Percentiles rank a stretch among this genome's conserved stretches.
Conservation (phyloP, 2,113 vertebrate species). For the Odontesthes bonariensis region DNA sequence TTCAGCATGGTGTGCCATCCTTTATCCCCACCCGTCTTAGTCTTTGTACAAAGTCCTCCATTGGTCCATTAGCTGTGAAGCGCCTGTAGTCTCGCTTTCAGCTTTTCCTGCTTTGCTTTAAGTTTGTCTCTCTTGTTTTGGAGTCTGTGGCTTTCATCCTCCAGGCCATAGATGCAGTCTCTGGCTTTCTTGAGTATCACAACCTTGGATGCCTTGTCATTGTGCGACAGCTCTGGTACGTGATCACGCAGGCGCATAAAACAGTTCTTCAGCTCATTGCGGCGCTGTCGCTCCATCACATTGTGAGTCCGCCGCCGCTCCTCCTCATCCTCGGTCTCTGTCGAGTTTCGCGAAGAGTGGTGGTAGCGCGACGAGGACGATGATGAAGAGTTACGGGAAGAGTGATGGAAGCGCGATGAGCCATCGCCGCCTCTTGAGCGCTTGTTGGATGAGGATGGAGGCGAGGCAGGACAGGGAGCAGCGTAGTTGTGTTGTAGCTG, state of each 20-base stretch:
- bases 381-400: conserved; percentile 35
- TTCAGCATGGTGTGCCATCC: conserved; percentile 11
- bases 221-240: conserved; percentile 83
- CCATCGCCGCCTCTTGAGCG: conserved; percentile 58
- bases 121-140: conserved; percentile 65
- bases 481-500: conserved; percentile 87
- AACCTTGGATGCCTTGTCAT: conserved; percentile 87
- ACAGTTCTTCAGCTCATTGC: conserved; percentile 86
- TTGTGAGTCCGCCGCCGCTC: conserved; percentile 85
- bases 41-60: conserved; percentile 43
- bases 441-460: conserved; percentile 64
- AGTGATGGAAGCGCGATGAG: conserved; percentile 43
- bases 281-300: conserved; percentile 85
- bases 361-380: conserved; percentile 38
- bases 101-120: conserved; percentile 68
- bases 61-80: conserved; percentile 62
- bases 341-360: conserved; percentile 35
- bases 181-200: conserved; percentile 84
- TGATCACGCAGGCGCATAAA: conserved; percentile 82
- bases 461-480: conserved; percentile 79
- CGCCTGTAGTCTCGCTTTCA: conserved; percentile 70
- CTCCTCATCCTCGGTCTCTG: conserved; percentile 81
- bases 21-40: background rate
- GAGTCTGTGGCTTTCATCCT: conserved; percentile 70
- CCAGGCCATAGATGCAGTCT: conserved; percentile 81